These are phyloP conservation scores for Oceanites oceanicus DNA, from an alignment of 2,113 vertebrate genomes.

Conservation along the genomic window DNA sequence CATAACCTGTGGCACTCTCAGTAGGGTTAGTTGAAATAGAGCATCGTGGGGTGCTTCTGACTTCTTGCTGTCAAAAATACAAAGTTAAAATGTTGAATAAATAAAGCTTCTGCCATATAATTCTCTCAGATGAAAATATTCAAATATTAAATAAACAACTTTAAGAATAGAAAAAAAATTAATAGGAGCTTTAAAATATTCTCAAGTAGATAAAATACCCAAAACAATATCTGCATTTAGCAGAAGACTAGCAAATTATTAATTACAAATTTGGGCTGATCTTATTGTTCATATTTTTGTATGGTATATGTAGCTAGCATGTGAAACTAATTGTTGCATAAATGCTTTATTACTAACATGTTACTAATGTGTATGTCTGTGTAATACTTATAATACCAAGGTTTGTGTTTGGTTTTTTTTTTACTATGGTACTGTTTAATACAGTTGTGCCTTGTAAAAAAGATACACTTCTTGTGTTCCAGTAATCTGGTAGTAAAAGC, in stretches of 20 bases:
- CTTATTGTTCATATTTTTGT: not conserved
- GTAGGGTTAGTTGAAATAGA: not conserved
- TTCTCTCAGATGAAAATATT: not conserved
- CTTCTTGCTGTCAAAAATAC: not conserved
- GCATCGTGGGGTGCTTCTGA: not conserved
- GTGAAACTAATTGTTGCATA: slow-evolving; percentile 56
- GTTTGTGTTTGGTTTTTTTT: not conserved
- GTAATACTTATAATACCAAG: not conserved
- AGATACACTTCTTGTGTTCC: slow-evolving; percentile 30
- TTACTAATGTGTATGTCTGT: not conserved
- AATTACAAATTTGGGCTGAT: not conserved
- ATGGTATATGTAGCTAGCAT: not conserved
- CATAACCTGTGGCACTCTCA: not conserved
- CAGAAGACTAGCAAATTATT: not conserved
- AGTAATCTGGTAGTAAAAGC: slow-evolving; percentile 41
- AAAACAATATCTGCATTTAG: not conserved
- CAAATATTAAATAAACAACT: not conserved
- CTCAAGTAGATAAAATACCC: not conserved
- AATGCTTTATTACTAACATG: slow-evolving; percentile 61
- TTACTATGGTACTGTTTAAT: not conserved
- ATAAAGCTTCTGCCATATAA: not conserved
- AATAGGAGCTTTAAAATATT: not conserved
- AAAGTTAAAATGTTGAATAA: not conserved
- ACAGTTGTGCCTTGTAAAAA: slow-evolving; percentile 44
- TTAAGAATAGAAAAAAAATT: not conserved